Conservation (phyloP, 2,113 vertebrate species). For the Poeciliopsis prolifica region DNA sequence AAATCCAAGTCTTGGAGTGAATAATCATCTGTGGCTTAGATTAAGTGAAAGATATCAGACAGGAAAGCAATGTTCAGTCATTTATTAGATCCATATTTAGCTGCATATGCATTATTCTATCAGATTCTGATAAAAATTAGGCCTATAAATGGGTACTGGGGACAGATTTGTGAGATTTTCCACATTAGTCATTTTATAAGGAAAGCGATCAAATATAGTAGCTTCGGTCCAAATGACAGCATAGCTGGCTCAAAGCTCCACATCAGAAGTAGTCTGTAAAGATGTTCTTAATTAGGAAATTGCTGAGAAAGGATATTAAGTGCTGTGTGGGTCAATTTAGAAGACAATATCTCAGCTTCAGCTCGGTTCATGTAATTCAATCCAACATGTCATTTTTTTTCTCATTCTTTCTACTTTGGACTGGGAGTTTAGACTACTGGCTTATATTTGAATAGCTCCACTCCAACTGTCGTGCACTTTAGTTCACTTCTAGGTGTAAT, state of each 20-base stretch:
- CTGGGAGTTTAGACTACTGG: background rate
- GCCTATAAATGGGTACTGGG: background rate
- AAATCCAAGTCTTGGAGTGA: background rate
- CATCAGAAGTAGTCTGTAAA: background rate
- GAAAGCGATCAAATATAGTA: background rate
- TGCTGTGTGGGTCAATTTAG: background rate
- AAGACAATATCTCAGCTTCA: background rate
- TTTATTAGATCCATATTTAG: background rate
- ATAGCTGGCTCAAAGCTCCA: background rate
- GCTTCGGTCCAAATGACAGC: background rate
- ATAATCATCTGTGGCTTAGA: background rate
- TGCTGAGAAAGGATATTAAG: background rate
- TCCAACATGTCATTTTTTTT: background rate
- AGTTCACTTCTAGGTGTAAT: background rate
- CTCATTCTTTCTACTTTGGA: background rate
- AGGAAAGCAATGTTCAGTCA: background rate
- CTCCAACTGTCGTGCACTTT: background rate
- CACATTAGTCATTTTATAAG: constrained; percentile 3
- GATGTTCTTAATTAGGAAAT: background rate
- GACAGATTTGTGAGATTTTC: constrained; percentile 2
- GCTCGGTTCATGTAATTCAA: background rate
- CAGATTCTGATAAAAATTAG: background rate
- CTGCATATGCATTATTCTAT: background rate
- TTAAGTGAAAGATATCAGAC: background rate
- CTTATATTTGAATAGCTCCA: background rate